Percentiles rank a stretch among this genome's conserved stretches.
Conservation (phyloP, 1,140 invertebrate species). For the Zaprionus ornatus region DNA sequence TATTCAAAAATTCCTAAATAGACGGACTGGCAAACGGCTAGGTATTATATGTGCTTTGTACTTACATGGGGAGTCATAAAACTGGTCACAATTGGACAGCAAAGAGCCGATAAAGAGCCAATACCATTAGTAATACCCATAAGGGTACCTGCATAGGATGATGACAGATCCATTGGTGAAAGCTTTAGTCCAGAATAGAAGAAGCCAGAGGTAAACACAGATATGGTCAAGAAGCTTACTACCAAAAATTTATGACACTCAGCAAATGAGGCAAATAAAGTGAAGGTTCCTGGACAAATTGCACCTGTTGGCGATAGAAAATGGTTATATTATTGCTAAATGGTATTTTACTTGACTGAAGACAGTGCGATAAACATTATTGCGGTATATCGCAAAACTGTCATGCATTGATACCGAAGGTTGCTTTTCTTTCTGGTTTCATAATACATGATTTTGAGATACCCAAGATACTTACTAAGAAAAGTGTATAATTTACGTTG, state of each 20-base stretch:
- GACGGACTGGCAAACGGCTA: too few relatives aligned
- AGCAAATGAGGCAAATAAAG: constrained; percentile 50
- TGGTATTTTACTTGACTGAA: too few relatives aligned
- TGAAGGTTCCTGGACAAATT: constrained; percentile 43
- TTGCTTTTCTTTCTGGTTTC: not conserved
- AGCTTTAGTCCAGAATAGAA: constrained; percentile 89
- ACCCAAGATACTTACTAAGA: constrained; percentile 31
- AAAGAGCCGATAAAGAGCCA: constrained; percentile 90
- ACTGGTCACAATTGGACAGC: constrained; percentile 90
- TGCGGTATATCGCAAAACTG: too few relatives aligned
- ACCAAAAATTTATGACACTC: constrained; percentile 37
- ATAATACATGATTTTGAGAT: not conserved
- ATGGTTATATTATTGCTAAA: not conserved
- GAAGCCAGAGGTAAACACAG: constrained; percentile 86
- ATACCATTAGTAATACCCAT: constrained; percentile 92
- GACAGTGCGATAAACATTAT: too few relatives aligned
- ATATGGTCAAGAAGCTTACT: constrained; percentile 41
- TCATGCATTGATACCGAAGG: too few relatives aligned
- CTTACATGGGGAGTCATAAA: constrained; percentile 89
- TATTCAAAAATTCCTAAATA: too few relatives aligned
- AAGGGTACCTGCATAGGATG: constrained; percentile 90
- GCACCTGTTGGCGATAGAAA: constrained; percentile 32
- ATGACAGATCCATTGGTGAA: constrained; percentile 91
- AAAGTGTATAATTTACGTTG: constrained; percentile 45
- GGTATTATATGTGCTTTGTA: constrained; percentile 25